These are phyloP conservation scores for Chrysemys picta DNA, from an alignment of 2,113 vertebrate genomes.

Conservation along the genomic window DNA sequence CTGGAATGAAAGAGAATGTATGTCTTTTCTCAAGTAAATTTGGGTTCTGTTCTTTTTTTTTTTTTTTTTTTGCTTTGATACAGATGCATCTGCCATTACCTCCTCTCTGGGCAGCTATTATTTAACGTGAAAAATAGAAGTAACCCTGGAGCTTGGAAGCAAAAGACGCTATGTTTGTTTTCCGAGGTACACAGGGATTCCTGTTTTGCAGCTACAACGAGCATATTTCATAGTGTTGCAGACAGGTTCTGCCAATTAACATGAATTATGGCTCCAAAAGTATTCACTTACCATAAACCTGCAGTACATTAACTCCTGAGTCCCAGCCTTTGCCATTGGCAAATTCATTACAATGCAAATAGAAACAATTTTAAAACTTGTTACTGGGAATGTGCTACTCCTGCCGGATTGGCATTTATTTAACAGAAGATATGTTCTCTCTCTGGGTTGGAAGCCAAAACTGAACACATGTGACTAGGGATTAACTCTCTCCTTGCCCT, in stretches of 20 bases:
- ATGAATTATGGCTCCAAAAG: slow-evolving; percentile 54
- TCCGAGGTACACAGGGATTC: slow-evolving; percentile 60
- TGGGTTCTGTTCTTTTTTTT: neutral
- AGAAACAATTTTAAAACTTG: slow-evolving; percentile 4
- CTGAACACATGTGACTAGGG: neutral
- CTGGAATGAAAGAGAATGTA: neutral
- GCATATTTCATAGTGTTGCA: slow-evolving; percentile 46
- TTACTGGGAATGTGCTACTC: neutral
- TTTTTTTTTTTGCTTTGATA: neutral
- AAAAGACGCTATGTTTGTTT: slow-evolving; percentile 48
- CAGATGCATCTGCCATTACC: neutral
- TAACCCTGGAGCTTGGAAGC: neutral
- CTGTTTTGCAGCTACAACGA: slow-evolving; percentile 36
- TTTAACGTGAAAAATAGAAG: slow-evolving; percentile 47
- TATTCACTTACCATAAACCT: slow-evolving; percentile 38
- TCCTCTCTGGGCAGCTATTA: slow-evolving; percentile 14
- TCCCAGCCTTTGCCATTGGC: slow-evolving; percentile 25
- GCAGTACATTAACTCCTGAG: slow-evolving; percentile 56
- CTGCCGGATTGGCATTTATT: neutral
- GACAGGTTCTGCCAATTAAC: slow-evolving; percentile 63
- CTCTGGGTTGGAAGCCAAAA: neutral
- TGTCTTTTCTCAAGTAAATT: neutral
- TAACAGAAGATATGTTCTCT: neutral
- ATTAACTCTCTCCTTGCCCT: neutral
- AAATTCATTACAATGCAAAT: slow-evolving; percentile 46